Percentiles rank a stretch among this genome's conserved stretches.
Conservation (phyloP, 2,797 vertebrate genomes). For the Rhinophrynus dorsalis region DNA sequence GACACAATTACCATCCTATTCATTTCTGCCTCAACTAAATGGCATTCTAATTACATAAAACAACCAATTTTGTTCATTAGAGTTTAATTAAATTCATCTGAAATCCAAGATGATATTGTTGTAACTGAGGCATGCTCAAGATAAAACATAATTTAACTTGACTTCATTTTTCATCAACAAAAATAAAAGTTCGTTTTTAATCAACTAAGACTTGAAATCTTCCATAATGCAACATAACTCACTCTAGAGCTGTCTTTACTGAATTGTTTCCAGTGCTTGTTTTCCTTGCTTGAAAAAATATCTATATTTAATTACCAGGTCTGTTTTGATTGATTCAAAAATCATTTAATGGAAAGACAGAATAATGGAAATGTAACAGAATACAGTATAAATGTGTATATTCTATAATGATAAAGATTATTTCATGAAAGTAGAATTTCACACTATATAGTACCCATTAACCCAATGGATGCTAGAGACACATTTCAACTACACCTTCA, state of each 20-base stretch:
- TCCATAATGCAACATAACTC: slow-evolving; percentile 47
- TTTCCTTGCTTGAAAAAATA: neutral
- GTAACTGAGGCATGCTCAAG: slow-evolving; percentile 54
- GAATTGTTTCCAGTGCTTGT: neutral
- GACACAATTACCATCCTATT: slow-evolving; percentile 50
- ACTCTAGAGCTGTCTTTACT: neutral
- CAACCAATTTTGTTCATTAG: slow-evolving; percentile 63
- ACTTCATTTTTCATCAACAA: slow-evolving; percentile 52
- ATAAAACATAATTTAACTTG: slow-evolving; percentile 59
- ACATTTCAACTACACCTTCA: too few relatives aligned
- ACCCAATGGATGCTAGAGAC: too few relatives aligned
- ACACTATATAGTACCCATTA: too few relatives aligned
- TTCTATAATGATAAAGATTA: too few relatives aligned
- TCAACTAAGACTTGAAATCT: slow-evolving; percentile 51
- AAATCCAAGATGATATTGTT: slow-evolving; percentile 58
- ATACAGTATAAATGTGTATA: too few relatives aligned
- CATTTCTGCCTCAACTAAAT: slow-evolving; percentile 55
- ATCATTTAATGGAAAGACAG: too few relatives aligned
- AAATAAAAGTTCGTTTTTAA: slow-evolving; percentile 58
- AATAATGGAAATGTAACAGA: too few relatives aligned
- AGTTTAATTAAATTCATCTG: slow-evolving; percentile 62
- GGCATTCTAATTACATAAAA: slow-evolving; percentile 58
- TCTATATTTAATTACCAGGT: neutral
- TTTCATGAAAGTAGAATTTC: too few relatives aligned
- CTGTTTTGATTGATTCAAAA: neutral